Conservation (phyloP, 2,797 vertebrate genomes). For the Danio kyathit region DNA sequence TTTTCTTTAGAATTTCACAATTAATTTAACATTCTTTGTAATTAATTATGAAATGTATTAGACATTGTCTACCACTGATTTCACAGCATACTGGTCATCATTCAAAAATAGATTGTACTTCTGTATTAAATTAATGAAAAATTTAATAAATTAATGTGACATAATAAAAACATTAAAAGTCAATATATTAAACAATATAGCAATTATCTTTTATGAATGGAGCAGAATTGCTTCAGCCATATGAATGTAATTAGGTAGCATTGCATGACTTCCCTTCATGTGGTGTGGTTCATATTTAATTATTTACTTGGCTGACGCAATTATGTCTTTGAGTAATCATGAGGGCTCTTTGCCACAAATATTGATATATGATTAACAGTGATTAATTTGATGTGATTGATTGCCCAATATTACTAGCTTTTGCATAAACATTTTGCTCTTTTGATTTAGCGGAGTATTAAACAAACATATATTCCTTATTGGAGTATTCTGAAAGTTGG, state of each 20-base stretch:
- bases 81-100: constrained; percentile 2
- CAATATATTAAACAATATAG: constrained; percentile 21
- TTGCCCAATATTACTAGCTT: not conserved
- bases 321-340: not conserved
- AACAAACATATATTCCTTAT: not conserved
- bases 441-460: not conserved
- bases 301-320: not conserved
- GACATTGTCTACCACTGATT: not conserved
- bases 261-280: constrained; percentile 8
- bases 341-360: not conserved
- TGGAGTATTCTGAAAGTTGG: not conserved
- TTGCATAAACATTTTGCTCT: not conserved
- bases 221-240: constrained; percentile 25
- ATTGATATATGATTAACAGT: not conserved
- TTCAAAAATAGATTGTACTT: not conserved
- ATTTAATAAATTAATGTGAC: not conserved
- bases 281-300: not conserved
- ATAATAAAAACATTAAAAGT: constrained; percentile 19
- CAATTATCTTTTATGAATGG: constrained; percentile 15
- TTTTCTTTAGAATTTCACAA: too few species aligned
- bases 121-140: not conserved
- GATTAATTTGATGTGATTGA: not conserved
- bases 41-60: too few species aligned
- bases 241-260: constrained; percentile 16
- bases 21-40: too few species aligned